Percentiles rank a stretch among this genome's conserved stretches.
Conservation (phyloP, 2,888 invertebrate genomes). For the Dolichopus griseipennis region DNA sequence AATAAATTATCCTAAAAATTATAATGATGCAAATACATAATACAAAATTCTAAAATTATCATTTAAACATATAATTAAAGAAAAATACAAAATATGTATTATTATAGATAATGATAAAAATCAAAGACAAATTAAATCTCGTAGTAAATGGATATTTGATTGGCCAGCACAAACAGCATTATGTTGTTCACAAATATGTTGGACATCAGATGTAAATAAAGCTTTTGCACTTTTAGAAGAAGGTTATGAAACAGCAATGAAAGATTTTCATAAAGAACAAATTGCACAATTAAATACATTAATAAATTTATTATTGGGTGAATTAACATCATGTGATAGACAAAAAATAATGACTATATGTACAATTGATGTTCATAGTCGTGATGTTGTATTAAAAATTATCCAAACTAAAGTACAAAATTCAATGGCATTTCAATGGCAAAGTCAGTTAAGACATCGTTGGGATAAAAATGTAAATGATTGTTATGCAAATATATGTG, state of each 20-base stretch:
- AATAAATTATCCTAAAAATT: no score
- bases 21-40: no score
- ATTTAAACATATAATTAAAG: no score
- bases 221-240: constrained; percentile 85
- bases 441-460: constrained; percentile 73
- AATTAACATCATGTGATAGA: constrained; percentile 72
- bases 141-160: constrained; percentile 87
- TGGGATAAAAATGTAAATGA: constrained; percentile 68
- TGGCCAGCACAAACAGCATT: constrained; percentile 87
- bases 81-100: no score
- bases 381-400: constrained; percentile 87
- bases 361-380: constrained; percentile 90
- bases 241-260: constrained; percentile 86
- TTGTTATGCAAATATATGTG: constrained; percentile 91
- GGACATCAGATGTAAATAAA: constrained; percentile 88
- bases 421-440: constrained; percentile 80
- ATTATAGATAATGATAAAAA: not conserved
- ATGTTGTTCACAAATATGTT: constrained; percentile 92
- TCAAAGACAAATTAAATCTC: constrained; percentile 61
- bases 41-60: no score
- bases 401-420: constrained; percentile 73
- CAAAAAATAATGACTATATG: constrained; percentile 98
- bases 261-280: constrained; percentile 86
- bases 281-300: constrained; percentile 74
- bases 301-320: constrained; percentile 73